Conservation (phyloP, 2,888 invertebrate genomes). For the Camptogramma bilineatum region DNA sequence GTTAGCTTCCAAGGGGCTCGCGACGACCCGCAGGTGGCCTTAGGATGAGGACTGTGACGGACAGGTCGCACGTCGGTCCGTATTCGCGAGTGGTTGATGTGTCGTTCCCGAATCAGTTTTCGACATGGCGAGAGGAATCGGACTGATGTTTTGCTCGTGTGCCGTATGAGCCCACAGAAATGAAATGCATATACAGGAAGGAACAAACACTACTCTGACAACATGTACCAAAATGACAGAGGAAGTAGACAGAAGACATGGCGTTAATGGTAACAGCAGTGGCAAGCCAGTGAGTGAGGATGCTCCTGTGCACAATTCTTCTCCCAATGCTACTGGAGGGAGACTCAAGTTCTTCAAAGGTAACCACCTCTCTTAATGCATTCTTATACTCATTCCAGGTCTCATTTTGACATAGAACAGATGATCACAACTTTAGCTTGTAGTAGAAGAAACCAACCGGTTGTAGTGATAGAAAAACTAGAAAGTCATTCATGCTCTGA, state of each 20-base stretch:
- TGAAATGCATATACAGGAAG: conserved; percentile 89
- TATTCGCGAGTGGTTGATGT: conserved; percentile 70
- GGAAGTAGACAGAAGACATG: conserved; percentile 90
- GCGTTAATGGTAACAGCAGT: conserved; percentile 89
- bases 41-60: conserved; percentile 83
- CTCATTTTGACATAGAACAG: conserved; percentile 7
- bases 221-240: conserved; percentile 88
- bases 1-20: conserved; percentile 75
- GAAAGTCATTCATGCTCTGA: conserved; percentile 85
- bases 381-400: conserved; percentile 30
- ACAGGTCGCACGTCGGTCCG: conserved; percentile 71
- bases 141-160: conserved; percentile 80
- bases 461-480: conserved; percentile 65
- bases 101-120: conserved; percentile 64
- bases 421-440: conserved; percentile 21
- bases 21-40: conserved; percentile 80
- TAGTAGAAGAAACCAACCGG: conserved; percentile 42
- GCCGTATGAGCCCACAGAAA: conserved; percentile 83
- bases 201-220: conserved; percentile 88
- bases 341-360: conserved; percentile 93
- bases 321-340: conserved; percentile 87
- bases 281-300: conserved; percentile 82
- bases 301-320: conserved; percentile 74
- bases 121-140: conserved; percentile 79
- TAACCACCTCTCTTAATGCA: conserved; percentile 60